Evolutionary conservation across 2,797 vertebrate genomes (phyloP), one percentile per base, ranked within the genome.

Genomic region (Otus scops): DNA sequence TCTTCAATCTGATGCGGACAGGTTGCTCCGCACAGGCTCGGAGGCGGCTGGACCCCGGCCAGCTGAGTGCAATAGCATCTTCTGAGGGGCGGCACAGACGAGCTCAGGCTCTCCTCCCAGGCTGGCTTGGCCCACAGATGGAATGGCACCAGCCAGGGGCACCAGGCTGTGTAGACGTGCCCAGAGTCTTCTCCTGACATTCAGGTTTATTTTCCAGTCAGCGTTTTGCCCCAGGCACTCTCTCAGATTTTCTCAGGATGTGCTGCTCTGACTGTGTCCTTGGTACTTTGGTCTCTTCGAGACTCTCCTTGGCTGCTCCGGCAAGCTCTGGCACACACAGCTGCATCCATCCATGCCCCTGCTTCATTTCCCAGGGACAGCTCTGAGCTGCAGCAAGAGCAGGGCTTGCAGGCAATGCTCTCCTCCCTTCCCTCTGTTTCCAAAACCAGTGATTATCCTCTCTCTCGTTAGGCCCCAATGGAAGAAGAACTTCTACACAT

Each of bases 91-190:
- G 2, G n/a, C 53, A 78, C 34, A 26, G 88, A 47, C 1, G 27
- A 79, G 59, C 51, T 85, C 54, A 74, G 88, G 38, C 64, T 85
- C 30, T 82, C 30, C 34, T 59, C 43, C n/a, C 3, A 1, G 27
- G 22, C 51, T 67, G 88, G 56, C 59, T 91, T 19, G 0, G 32
- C 2, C 1, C 0, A 0, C 36, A 32, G 13, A 13, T 69, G 67
- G 53, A 68, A 76, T 14, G 43, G 30, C 61, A 88, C 14, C 59
- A 76, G 64, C 32, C 64, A 71, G 34, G 53, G 41, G 41, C 74
- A 89, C 22, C 27, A 22, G 73, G 50, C 38, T 92, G 51, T 5
- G 6, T 11, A 90, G 54, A 71, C 5, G 1, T 54, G 53, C 73
- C 57, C 61, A 50, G 45, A 81, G 41, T 43, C 41, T 81, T 84